Evolutionary conservation across 2,888 invertebrate species (phyloP).

Genomic region (Drosophila bunnanda): DNA sequence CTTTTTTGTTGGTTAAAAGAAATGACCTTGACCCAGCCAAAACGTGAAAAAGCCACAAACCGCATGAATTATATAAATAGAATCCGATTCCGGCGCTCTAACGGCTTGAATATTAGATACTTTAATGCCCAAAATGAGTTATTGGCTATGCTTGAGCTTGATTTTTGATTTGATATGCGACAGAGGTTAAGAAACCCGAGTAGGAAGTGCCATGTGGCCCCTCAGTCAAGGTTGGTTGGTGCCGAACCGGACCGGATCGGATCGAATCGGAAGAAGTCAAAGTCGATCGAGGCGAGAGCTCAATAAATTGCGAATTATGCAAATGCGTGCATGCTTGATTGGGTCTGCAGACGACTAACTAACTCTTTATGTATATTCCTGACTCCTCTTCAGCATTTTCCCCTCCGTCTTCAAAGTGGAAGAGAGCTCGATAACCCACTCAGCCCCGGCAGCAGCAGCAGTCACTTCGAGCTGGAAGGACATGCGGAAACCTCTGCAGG

Average conservation of each 20-base stretch:
- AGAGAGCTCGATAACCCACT: slow-evolving; percentile 34
- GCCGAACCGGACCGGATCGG: slow-evolving; percentile 17
- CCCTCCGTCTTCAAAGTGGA: slow-evolving; percentile 13
- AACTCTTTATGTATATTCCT: slow-evolving; percentile 8
- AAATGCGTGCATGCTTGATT: slow-evolving; percentile 32
- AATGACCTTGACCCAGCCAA: slow-evolving; percentile 37
- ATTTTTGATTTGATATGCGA: slow-evolving; percentile 23
- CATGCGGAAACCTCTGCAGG: slow-evolving; percentile 20
- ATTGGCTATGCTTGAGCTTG: slow-evolving; percentile 17
- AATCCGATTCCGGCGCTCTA: slow-evolving; percentile 9
- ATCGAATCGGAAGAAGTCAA: slow-evolving; percentile 24
- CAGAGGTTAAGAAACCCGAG: slow-evolving; percentile 69
- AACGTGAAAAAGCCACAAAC: slow-evolving; percentile 4
- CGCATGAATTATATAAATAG: slow-evolving; percentile 21
- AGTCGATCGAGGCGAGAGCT: slow-evolving; percentile 21
- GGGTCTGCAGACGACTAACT: slow-evolving; percentile 30
- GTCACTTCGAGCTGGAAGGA: slow-evolving; percentile 24
- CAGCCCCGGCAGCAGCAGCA: slow-evolving; percentile 33
- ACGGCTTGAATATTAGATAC: background rate
- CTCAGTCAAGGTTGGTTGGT: slow-evolving; percentile 52
- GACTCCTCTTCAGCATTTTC: slow-evolving; percentile 29
- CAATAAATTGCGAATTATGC: slow-evolving; percentile 40
- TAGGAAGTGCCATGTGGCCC: slow-evolving; percentile 62
- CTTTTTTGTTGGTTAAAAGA: background rate
- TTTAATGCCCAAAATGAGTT: slow-evolving; percentile 17